phyloP scores from a whole-genome alignment of 2,797 vertebrate genomes.

The Enteromius unitaeniatus region DNA sequence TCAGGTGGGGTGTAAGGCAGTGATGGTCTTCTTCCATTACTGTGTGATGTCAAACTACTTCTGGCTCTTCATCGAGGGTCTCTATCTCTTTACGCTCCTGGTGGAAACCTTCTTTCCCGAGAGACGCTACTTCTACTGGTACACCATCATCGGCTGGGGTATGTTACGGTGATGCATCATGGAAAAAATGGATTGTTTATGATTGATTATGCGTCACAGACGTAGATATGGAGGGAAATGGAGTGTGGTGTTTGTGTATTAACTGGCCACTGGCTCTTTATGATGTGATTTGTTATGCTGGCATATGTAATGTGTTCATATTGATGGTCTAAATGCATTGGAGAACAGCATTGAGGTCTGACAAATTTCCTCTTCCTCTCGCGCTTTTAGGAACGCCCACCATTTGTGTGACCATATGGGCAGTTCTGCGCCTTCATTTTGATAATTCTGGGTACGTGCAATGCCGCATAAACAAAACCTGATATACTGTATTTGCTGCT shows the following conservation, averaged over 20 bases:
- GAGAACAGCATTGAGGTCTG: neutral
- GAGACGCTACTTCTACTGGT: constrained; percentile 98
- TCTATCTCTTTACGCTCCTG: constrained; percentile 96
- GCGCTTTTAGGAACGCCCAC: constrained; percentile 88
- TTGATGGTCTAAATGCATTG: neutral
- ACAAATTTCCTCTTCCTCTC: constrained; percentile 4
- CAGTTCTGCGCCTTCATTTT: constrained; percentile 91
- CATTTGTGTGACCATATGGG: constrained; percentile 95
- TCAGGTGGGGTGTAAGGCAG: constrained; percentile 93
- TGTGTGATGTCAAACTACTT: constrained; percentile 99
- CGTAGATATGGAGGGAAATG: constrained; percentile 5
- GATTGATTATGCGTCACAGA: constrained; percentile 23
- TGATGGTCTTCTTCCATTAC: constrained; percentile 99
- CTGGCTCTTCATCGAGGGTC: constrained; percentile 97
- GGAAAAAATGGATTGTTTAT: neutral
- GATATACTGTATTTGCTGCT: neutral
- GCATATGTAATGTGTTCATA: constrained; percentile 13
- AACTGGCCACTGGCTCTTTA: constrained; percentile 15
- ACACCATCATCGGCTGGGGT: constrained; percentile 98
- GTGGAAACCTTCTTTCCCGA: constrained; percentile 98
- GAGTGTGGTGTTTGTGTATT: constrained; percentile 1
- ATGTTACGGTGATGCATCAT: constrained; percentile 58
- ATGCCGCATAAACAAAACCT: constrained; percentile 5
- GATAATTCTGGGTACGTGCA: constrained; percentile 85
- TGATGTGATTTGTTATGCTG: constrained; percentile 32